phyloP scores from a whole-genome alignment of 2,113 vertebrate genomes.

The Cettia cetti region DNA sequence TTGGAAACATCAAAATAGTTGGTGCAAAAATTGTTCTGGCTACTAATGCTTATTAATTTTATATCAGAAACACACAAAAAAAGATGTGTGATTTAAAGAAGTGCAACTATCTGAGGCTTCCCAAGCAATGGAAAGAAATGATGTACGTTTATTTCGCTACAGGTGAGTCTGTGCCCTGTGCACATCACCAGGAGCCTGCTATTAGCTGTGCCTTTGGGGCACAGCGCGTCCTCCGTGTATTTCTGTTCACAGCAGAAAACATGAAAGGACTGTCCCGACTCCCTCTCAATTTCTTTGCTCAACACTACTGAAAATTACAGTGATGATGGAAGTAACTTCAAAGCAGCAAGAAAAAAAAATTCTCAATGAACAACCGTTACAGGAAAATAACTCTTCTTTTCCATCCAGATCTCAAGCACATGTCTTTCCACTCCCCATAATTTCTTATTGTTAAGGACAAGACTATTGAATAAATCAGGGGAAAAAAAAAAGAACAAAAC shows the following conservation, averaged over 20 bases:
- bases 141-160: accelerated
- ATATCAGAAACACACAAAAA: not conserved
- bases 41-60: not conserved
- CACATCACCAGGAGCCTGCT: not conserved
- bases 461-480: not conserved
- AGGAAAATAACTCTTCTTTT: not conserved
- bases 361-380: not conserved
- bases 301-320: conserved; percentile 39
- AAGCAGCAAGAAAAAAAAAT: conserved; percentile 7
- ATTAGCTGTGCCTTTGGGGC: not conserved
- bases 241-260: not conserved
- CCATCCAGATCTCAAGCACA: not conserved
- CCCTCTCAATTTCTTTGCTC: not conserved
- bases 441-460: not conserved
- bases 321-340: conserved; percentile 50
- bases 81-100: not conserved
- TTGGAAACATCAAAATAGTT: not conserved
- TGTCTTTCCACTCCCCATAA: not conserved
- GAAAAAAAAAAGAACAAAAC: not conserved
- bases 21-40: not conserved
- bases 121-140: not conserved
- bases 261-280: conserved; percentile 13
- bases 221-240: accelerated
- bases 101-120: not conserved
- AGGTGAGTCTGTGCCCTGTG: not conserved